Evolutionary conservation across 2,888 invertebrate genomes (phyloP).

Genomic region (Dolomedes plantarius): DNA sequence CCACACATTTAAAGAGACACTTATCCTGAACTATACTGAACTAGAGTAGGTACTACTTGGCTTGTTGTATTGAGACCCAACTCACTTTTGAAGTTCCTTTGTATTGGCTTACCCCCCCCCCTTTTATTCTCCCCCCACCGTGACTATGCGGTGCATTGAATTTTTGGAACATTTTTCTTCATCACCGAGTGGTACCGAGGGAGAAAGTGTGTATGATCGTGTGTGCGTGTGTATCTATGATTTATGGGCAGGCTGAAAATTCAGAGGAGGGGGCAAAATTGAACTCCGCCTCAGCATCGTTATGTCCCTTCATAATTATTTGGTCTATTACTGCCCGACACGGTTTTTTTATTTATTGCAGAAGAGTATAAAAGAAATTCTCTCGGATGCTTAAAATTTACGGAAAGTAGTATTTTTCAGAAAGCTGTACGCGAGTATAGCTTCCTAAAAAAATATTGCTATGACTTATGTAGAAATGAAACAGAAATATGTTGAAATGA

Average conservation of each 20-base stretch:
- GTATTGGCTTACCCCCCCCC: neutral
- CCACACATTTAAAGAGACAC: conserved; percentile 23
- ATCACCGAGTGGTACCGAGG: conserved; percentile 48
- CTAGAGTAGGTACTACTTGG: conserved; percentile 10
- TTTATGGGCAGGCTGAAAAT: conserved; percentile 51
- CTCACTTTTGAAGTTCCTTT: conserved; percentile 41
- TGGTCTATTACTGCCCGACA: neutral
- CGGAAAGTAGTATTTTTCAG: no score
- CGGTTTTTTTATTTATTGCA: neutral
- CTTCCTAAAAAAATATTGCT: no score
- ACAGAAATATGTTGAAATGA: no score
- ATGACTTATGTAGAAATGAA: no score
- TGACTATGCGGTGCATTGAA: conserved; percentile 44
- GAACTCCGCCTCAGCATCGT: neutral
- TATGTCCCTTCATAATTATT: neutral
- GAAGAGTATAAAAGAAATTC: no score
- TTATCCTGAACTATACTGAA: conserved; percentile 19
- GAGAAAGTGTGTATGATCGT: conserved; percentile 64
- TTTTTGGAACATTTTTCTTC: conserved; percentile 69
- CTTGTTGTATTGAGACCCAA: conserved; percentile 2
- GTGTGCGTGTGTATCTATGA: conserved; percentile 55
- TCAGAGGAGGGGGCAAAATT: conserved; percentile 19
- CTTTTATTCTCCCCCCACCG: conserved; percentile 21
- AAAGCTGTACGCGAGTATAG: no score
- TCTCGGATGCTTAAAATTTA: no score